These are phyloP conservation scores for Nanorana parkeri DNA, from an alignment of 2,113 vertebrate genomes.

Conservation along the genomic window DNA sequence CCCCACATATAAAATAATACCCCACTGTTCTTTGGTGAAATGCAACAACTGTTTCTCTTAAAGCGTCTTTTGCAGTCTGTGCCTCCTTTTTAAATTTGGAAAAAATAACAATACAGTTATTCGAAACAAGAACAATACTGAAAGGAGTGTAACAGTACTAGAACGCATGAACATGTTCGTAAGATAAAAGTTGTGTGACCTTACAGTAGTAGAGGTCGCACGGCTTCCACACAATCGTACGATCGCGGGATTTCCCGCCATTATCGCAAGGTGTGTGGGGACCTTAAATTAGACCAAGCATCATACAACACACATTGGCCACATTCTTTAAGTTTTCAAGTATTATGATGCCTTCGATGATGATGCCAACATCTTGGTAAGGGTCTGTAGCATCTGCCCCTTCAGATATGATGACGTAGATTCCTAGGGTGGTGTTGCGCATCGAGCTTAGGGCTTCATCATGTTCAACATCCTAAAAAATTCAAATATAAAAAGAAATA, in stretches of 20 bases:
- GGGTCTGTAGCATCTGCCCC: neutral
- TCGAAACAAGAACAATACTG: neutral
- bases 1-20: no score
- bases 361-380: constrained; percentile 1
- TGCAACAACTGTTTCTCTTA: neutral
- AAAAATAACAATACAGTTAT: neutral
- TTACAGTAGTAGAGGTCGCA: no score
- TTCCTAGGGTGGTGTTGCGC: neutral
- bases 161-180: neutral
- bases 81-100: neutral
- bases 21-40: neutral
- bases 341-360: neutral
- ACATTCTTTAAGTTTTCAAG: neutral
- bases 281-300: constrained; percentile 7
- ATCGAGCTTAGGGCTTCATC: neutral
- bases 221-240: no score
- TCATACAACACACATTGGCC: neutral
- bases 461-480: neutral
- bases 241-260: no score
- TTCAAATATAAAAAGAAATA: neutral
- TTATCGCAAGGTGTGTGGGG: no score
- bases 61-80: neutral
- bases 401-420: neutral
- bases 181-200: no score
- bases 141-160: neutral